These are phyloP conservation scores for Hofmannophila pseudospretella DNA, from an alignment of 2,888 invertebrate species.

Conservation along the genomic window DNA sequence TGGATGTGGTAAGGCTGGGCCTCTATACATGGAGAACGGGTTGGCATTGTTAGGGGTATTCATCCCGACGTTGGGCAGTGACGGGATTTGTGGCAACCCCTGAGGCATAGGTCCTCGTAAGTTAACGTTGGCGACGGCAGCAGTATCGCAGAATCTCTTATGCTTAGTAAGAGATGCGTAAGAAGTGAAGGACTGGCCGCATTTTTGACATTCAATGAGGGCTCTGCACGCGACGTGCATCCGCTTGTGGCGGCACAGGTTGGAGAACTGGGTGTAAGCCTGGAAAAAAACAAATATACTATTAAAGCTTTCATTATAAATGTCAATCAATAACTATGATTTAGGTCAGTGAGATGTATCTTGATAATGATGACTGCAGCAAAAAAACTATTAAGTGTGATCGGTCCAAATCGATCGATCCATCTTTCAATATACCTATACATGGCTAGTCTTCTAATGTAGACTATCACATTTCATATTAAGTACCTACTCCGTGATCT, in stretches of 20 bases:
- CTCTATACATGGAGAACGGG: slow-evolving; percentile 85
- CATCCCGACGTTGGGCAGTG: slow-evolving; percentile 64
- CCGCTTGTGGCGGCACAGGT: slow-evolving; percentile 99
- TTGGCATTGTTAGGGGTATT: slow-evolving; percentile 65
- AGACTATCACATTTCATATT: too few relatives aligned
- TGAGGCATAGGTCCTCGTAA: slow-evolving; percentile 66
- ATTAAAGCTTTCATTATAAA: too few relatives aligned
- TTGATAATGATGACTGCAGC: too few relatives aligned
- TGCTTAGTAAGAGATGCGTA: slow-evolving; percentile 96
- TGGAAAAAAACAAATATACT: slow-evolving; percentile 71
- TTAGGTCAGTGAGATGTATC: too few relatives aligned
- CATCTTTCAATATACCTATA: too few relatives aligned
- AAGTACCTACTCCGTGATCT: too few relatives aligned
- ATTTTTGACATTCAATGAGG: slow-evolving; percentile 96
- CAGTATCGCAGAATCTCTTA: slow-evolving; percentile 96
- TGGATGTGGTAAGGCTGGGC: slow-evolving; percentile 79
- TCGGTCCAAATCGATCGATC: too few relatives aligned
- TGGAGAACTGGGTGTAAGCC: slow-evolving; percentile 99
- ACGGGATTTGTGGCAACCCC: slow-evolving; percentile 57
- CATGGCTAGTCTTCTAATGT: too few relatives aligned
- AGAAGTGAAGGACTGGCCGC: slow-evolving; percentile 94
- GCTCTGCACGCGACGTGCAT: slow-evolving; percentile 98
- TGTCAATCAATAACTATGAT: too few relatives aligned
- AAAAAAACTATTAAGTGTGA: too few relatives aligned
- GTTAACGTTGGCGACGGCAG: slow-evolving; percentile 68